Evolutionary conservation across 1,140 invertebrate species (phyloP).

Genomic region (Aporrectodea caliginosa): DNA sequence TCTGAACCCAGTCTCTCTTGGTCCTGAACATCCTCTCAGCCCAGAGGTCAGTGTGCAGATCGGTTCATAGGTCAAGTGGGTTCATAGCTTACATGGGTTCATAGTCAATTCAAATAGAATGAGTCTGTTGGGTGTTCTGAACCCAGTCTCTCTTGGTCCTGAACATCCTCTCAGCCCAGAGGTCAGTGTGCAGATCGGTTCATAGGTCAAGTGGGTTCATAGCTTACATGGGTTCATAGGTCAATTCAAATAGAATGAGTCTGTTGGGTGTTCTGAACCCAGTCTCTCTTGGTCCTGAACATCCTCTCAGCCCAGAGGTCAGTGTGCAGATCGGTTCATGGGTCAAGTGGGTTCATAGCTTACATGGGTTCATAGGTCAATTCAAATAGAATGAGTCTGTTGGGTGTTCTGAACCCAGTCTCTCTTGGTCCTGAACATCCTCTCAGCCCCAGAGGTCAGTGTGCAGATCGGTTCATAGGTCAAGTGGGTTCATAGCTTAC

Average conservation of each 20-base stretch:
- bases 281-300: slow-evolving; percentile 35
- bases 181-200: too few species aligned
- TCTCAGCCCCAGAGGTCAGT: slow-evolving; percentile 45
- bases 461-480: background rate
- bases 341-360: too few species aligned
- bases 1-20: slow-evolving; percentile 57
- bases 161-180: slow-evolving; percentile 43
- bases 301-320: slow-evolving; percentile 46
- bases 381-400: slow-evolving; percentile 82
- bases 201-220: too few species aligned
- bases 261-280: slow-evolving; percentile 71
- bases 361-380: too few species aligned
- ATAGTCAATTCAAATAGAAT: too few species aligned
- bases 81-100: too few species aligned
- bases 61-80: background rate
- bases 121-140: slow-evolving; percentile 74
- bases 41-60: slow-evolving; percentile 47
- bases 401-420: slow-evolving; percentile 67
- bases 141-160: slow-evolving; percentile 40
- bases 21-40: slow-evolving; percentile 38
- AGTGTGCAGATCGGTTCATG: slow-evolving; percentile 8
- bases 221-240: too few species aligned
- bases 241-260: too few species aligned
- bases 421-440: slow-evolving; percentile 37
- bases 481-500: too few species aligned